Base-by-base conservation (phyloP, 2,888 invertebrate genomes). In the Timema podura region DNA sequence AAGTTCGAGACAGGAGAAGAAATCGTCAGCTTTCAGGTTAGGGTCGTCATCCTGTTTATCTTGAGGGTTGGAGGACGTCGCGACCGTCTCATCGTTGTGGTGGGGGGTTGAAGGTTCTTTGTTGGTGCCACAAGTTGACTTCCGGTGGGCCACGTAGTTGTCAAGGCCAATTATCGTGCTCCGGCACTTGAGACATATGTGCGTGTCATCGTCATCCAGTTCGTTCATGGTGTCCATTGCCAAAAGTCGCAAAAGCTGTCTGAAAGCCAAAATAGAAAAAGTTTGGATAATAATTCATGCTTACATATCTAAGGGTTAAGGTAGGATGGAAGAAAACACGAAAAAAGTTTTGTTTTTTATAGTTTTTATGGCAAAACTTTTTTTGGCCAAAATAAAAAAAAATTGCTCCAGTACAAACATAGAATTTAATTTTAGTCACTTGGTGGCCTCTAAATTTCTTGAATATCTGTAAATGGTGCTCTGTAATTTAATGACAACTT, bases 131-230 rank as follows among this genome's bases (percentile, higher is more conserved):
- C 93, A 93, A 74, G 86, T 86, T 48, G 85, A 83, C 78, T 92
- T 92, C 61, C 95, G 87, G 78, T 96, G 96, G 54, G 86, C 86
- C 46, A 96, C 88, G 79, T 96, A 96, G 79, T 91, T 91, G 59
- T 91, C 90, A n/a, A 96, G 83, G 0, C 96, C 96, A 13, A 49
- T 49, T 72, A 96, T 89, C 5, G 95, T 94, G 16, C 85, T 79
- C 76, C 91, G 91, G 82, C 96, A 96, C 78, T 91, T 92, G 77
- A 95, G 89, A 81, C 96, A 96, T 73, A 93, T 87, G 79, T 96
- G 96, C 6, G 87, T 89, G 81, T 96, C 94, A 69, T 93, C 91
- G 66, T 93, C 90, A 70, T 89, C 90, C 66, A 66, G 65, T 15
- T 48, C 15, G 47, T 15, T 51, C 45, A 67, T 30, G 8, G 49